Evolutionary conservation across 2,113 vertebrate species (phyloP).

Genomic region (Rhizomys pruinosus): DNA sequence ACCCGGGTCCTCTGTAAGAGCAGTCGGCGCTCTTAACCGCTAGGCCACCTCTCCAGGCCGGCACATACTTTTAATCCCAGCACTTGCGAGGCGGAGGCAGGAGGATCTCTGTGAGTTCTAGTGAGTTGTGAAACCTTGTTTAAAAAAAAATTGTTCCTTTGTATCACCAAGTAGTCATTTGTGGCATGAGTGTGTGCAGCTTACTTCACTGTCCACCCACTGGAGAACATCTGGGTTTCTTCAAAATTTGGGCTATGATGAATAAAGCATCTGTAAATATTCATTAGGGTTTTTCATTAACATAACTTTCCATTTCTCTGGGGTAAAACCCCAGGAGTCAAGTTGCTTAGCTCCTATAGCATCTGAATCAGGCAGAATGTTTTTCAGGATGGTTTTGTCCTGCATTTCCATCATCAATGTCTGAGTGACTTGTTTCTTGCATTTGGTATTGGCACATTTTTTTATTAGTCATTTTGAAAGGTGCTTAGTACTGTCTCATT

Average conservation of each 20-base stretch:
- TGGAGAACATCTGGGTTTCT: not conserved
- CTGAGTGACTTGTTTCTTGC: not conserved
- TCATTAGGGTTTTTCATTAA: not conserved
- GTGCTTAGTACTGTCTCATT: not conserved
- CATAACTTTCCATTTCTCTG: not conserved
- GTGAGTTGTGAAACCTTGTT: not conserved
- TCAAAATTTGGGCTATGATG: not conserved
- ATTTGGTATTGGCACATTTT: not conserved
- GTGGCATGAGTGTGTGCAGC: no score
- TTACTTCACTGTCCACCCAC: not conserved
- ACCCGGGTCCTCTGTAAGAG: no score
- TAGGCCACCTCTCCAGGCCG: no score
- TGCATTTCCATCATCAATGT: not conserved
- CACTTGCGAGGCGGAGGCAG: not conserved
- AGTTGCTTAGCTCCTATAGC: no score
- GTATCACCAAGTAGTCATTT: no score
- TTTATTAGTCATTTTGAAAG: not conserved
- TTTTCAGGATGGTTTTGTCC: not conserved
- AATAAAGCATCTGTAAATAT: not conserved
- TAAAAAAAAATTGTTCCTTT: no score
- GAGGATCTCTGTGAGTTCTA: not conserved
- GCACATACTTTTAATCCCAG: not conserved
- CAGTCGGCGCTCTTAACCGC: no score
- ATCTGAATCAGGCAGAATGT: not conserved
- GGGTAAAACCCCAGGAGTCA: not conserved